Conservation (phyloP, 2,888 invertebrate species). For the Thysanoteuthis rhombus region DNA sequence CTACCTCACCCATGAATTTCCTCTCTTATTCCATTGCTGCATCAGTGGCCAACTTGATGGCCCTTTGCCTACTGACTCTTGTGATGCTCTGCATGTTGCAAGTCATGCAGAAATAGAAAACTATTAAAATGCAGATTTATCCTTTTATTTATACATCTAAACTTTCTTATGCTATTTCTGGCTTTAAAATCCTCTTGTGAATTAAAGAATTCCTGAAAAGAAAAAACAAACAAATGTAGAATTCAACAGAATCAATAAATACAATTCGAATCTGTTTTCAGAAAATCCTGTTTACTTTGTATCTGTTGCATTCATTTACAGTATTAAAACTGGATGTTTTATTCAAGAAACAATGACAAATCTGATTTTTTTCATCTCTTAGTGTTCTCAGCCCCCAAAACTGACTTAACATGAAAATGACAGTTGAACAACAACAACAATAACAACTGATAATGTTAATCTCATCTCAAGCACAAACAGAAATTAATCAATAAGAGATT, state of each 20-base stretch:
- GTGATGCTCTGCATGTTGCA: no score
- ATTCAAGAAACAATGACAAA: not conserved
- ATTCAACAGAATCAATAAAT: not conserved
- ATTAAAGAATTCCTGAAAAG: not conserved
- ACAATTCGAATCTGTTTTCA: not conserved
- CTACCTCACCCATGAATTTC: no score
- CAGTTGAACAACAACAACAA: not conserved
- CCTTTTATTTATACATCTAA: not conserved
- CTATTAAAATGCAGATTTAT: not conserved
- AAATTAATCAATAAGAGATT: not conserved
- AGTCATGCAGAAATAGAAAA: no score
- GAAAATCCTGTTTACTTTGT: not conserved
- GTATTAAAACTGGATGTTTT: not conserved
- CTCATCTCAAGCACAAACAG: not conserved
- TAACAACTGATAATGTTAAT: not conserved
- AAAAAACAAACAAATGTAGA: not conserved
- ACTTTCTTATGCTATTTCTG: not conserved
- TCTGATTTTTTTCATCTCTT: not conserved
- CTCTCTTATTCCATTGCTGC: no score
- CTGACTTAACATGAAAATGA: constrained; percentile 12
- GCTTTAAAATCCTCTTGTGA: not conserved
- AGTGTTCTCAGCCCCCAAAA: not conserved
- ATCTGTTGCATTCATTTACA: not conserved
- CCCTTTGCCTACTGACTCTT: no score
- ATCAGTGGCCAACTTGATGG: no score